These are phyloP conservation scores for Hippocampus comes DNA, from an alignment of 2,113 vertebrate genomes.

Conservation along the genomic window DNA sequence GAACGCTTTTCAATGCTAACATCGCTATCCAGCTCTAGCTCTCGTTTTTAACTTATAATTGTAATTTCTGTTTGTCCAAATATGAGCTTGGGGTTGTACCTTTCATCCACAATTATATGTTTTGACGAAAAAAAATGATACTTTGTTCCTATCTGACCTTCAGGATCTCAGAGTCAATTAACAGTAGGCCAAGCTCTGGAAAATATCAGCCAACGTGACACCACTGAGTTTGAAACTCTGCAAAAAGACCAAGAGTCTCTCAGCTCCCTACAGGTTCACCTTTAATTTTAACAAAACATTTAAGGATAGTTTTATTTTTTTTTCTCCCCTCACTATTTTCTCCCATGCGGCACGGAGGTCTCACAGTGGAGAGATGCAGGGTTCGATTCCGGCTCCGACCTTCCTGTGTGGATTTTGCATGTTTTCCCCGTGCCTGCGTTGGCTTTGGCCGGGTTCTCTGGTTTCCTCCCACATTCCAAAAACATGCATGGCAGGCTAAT, in stretches of 20 bases:
- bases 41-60: not conserved
- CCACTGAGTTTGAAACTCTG: slow-evolving; percentile 32
- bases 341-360: too few species aligned
- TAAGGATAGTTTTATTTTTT: not conserved
- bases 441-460: too few species aligned
- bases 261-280: slow-evolving; percentile 53
- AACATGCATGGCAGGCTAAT: too few species aligned
- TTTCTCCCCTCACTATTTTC: not conserved
- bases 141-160: not conserved
- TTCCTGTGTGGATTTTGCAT: too few species aligned
- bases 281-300: not conserved
- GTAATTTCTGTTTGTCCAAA: not conserved
- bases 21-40: too few species aligned
- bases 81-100: not conserved
- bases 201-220: slow-evolving; percentile 47
- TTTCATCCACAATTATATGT: not conserved
- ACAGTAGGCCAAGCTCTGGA: slow-evolving; percentile 46
- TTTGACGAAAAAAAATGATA: not conserved
- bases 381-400: too few species aligned
- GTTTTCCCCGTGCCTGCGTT: too few species aligned
- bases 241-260: slow-evolving; percentile 46
- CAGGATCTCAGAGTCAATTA: slow-evolving; percentile 11
- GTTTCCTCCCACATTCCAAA: too few species aligned
- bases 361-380: too few species aligned
- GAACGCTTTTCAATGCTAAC: not conserved